Base-by-base conservation (phyloP, 2,797 vertebrate genomes). In the Centropyge bicolor region DNA sequence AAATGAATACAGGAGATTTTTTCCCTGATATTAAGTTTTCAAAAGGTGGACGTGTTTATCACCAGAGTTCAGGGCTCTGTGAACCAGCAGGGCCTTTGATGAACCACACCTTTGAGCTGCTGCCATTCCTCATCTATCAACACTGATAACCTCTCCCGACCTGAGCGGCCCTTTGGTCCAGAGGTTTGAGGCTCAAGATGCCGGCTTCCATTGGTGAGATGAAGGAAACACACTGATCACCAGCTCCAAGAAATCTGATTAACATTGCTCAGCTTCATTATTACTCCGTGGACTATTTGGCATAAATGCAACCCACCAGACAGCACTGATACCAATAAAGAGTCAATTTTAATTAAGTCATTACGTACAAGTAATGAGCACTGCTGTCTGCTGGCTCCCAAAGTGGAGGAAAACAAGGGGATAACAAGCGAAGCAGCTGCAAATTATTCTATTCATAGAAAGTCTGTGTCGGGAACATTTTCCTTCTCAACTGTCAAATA, bases 81-180 rank as follows among this genome's bases (percentile, higher is more conserved):
- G n/a, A 55, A 69, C 63, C 52, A 64, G 70, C 71, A 9, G 27
- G 31, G 22, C 20, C 6, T 2, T 27, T 6, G 11, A 65, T 41
- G 41, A 59, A 74, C 65, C 77, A 70, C 66, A 70, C 72, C 63
- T 45, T 20, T 35, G 6, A 59, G 43, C 73, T 20, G 51, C 60
- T 70, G 63, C 9, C 46, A 40, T 20, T 62, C 64, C 46, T 16
- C 27, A 36, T 31, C 73, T 46, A 52, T 17, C 45, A 68, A 73
- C 68, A 62, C 76, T 27, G 73, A 91, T 80, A 74, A 74, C 49
- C 61, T 12, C 70, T 3, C 38, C 41, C 71, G n/a, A 60, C 38
- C 41, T 22, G 3, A 59, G 36, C 71, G 10, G 31, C 51, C 45
- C 41, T 43, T 27, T n/a, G 24, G 12, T 52, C 48, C 45, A 22